Percentiles rank a stretch among this genome's conserved stretches.
Conservation (phyloP, 2,113 vertebrate species). For the Myotis davidii region DNA sequence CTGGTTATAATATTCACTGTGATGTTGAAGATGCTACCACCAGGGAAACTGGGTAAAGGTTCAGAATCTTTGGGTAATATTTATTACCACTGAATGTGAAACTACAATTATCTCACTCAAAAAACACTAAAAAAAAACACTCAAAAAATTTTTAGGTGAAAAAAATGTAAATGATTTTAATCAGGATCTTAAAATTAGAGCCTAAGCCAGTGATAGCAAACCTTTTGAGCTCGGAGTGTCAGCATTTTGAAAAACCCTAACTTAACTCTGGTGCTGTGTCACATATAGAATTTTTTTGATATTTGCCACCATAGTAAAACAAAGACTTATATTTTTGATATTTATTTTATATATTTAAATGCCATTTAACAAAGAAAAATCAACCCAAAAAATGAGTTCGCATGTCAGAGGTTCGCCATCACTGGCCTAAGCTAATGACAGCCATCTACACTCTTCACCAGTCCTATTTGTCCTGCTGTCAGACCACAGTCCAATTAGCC, state of each 20-base stretch:
- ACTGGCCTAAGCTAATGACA: not conserved
- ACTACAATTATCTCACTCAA: not conserved
- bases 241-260: too few species aligned
- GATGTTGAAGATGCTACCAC: not conserved
- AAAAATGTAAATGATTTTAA: not conserved
- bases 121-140: slow-evolving; percentile 39
- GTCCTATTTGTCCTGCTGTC: not conserved
- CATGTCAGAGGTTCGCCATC: too few species aligned
- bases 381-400: too few species aligned
- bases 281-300: too few species aligned
- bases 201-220: not conserved
- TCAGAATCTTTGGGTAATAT: not conserved
- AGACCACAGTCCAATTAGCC: not conserved
- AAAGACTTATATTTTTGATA: too few species aligned
- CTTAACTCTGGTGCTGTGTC: too few species aligned
- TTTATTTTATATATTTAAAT: too few species aligned
- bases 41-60: not conserved
- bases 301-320: too few species aligned
- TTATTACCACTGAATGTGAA: not conserved
- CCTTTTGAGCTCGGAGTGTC: too few species aligned
- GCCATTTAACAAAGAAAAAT: too few species aligned
- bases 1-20: not conserved
- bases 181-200: slow-evolving; percentile 7
- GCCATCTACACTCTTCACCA: not conserved
- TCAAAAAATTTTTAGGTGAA: not conserved